Conservation (phyloP, 2,888 invertebrate genomes). For the Scelioninae gen. 2 region DNA sequence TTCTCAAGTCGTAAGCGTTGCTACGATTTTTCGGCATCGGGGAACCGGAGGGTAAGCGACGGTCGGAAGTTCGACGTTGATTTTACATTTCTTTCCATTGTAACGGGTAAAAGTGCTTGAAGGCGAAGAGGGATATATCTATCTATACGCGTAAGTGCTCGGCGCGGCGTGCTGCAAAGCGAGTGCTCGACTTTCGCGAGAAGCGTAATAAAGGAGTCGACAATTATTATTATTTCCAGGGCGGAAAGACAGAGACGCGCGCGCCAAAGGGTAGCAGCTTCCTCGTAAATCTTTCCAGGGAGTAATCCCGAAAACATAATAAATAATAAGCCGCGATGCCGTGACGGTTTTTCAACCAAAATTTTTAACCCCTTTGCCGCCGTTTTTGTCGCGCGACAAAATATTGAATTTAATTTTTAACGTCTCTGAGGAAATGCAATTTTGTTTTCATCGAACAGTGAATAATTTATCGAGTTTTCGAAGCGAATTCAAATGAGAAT, state of each 20-base stretch:
- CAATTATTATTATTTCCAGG: slow-evolving; percentile 54
- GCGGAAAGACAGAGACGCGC: slow-evolving; percentile 40
- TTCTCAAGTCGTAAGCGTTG: slow-evolving; percentile 15
- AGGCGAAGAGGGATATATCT: slow-evolving; percentile 43
- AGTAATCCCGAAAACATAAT: slow-evolving; percentile 53
- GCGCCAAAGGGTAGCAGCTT: slow-evolving; percentile 45
- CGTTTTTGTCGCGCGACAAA: background rate
- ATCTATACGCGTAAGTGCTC: slow-evolving; percentile 55
- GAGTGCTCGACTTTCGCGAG: slow-evolving; percentile 52
- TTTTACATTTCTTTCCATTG: slow-evolving; percentile 50
- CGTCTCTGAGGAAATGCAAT: too few relatives aligned
- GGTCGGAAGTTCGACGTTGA: slow-evolving; percentile 19
- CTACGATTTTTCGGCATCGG: background rate
- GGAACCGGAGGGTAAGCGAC: slow-evolving; percentile 2
- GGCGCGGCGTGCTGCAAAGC: slow-evolving; percentile 46
- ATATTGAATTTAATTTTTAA: too few relatives aligned
- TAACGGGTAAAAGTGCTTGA: slow-evolving; percentile 47
- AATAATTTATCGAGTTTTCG: too few relatives aligned
- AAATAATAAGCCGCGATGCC: slow-evolving; percentile 31
- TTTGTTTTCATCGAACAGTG: too few relatives aligned
- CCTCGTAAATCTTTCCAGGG: slow-evolving; percentile 41
- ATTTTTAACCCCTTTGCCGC: background rate
- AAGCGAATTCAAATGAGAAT: too few relatives aligned
- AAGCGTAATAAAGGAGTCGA: slow-evolving; percentile 58
- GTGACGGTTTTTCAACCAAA: slow-evolving; percentile 19